Percentiles rank a stretch among this genome's conserved stretches.
Evolutionary conservation across 2,797 vertebrate species (phyloP).

Genomic region (Periophthalmus magnuspinnatus): DNA sequence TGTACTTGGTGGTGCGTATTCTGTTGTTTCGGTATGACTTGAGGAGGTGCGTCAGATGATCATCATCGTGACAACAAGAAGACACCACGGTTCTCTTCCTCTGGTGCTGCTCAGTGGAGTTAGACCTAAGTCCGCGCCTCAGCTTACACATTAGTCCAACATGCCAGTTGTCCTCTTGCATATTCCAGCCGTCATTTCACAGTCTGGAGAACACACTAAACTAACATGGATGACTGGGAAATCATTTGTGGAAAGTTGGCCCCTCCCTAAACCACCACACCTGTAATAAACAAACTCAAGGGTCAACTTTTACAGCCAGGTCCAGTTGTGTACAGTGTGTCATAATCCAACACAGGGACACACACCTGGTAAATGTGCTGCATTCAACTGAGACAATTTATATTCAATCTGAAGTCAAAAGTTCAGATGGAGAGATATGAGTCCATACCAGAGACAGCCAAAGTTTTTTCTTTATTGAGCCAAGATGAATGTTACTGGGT

Average conservation of each 20-base stretch:
- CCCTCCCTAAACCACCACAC: slow-evolving; percentile 49
- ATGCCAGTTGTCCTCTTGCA: neutral
- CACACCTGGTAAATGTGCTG: neutral
- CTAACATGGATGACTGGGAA: neutral
- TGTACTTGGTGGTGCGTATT: slow-evolving; percentile 73
- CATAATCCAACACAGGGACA: neutral
- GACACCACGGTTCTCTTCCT: slow-evolving; percentile 55
- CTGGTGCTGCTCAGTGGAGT: slow-evolving; percentile 9
- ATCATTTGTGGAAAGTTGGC: neutral
- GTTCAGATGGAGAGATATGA: too few species aligned
- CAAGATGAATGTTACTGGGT: too few species aligned
- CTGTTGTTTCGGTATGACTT: slow-evolving; percentile 56
- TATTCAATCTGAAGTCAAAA: too few species aligned
- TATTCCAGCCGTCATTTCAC: neutral
- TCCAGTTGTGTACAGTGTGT: neutral
- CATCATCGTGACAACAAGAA: slow-evolving; percentile 26
- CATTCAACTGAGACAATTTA: neutral
- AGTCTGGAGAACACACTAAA: neutral
- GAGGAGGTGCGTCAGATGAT: slow-evolving; percentile 32
- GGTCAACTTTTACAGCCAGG: slow-evolving; percentile 50
- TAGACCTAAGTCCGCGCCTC: neutral
- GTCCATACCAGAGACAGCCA: too few species aligned
- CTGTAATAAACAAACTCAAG: slow-evolving; percentile 53
- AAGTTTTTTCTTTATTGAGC: too few species aligned
- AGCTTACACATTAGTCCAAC: slow-evolving; percentile 46